phyloP scores from a whole-genome alignment of 2,888 invertebrate species.

The Zygothrica quintamaculata region DNA sequence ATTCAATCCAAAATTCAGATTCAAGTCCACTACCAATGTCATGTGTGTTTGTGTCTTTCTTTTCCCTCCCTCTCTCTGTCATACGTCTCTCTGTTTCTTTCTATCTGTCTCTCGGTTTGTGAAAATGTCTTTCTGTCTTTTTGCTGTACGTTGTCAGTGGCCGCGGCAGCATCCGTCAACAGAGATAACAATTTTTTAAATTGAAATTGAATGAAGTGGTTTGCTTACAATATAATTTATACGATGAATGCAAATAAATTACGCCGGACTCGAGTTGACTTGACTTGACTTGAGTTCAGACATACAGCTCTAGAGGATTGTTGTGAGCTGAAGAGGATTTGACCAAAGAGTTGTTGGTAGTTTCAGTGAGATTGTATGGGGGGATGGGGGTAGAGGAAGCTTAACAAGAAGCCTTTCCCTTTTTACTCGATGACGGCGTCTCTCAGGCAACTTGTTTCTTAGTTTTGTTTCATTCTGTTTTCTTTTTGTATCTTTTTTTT shows the following conservation, averaged over 20 bases:
- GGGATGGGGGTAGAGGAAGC: too few relatives aligned
- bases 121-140: constrained; percentile 72
- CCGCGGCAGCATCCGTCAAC: constrained; percentile 82
- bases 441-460: constrained; percentile 50
- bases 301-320: constrained; percentile 26
- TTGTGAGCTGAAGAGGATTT: too few relatives aligned
- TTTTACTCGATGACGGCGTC: constrained; percentile 50
- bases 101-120: constrained; percentile 42
- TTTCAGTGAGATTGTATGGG: too few relatives aligned
- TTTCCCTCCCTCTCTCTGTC: too few relatives aligned
- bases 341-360: constrained; percentile 14
- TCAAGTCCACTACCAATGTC: constrained; percentile 14
- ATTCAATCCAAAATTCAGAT: constrained; percentile 13
- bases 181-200: constrained; percentile 84
- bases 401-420: constrained; percentile 61
- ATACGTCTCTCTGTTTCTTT: constrained; percentile 40
- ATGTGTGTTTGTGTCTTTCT: too few relatives aligned
- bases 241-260: constrained; percentile 83
- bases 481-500: constrained; percentile 5
- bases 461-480: constrained; percentile 14
- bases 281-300: constrained; percentile 42
- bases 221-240: constrained; percentile 85
- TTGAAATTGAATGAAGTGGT: constrained; percentile 85
- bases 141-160: constrained; percentile 77
- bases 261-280: constrained; percentile 63